Conservation (phyloP, 2,797 vertebrate species). For the Enteromius afrohamiltoni region DNA sequence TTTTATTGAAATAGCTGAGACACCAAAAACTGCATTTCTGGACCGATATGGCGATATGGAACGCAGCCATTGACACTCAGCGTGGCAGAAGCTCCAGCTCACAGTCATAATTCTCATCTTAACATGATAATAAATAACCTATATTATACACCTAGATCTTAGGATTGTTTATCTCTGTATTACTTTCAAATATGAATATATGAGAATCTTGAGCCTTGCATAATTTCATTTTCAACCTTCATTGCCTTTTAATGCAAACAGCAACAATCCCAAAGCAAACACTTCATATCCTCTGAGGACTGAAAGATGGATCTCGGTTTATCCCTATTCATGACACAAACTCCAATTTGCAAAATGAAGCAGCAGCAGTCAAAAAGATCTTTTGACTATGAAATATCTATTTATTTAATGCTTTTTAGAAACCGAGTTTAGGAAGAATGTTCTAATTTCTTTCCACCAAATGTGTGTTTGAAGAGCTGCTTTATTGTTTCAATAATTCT, state of each 20-base stretch:
- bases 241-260: conserved; percentile 26
- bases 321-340: conserved; percentile 2
- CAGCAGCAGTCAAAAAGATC: not conserved
- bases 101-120: not conserved
- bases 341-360: not conserved
- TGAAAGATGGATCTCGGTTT: not conserved
- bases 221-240: conserved; percentile 24
- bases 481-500: conserved; percentile 3
- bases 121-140: conserved; percentile 7
- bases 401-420: not conserved
- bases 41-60: not conserved
- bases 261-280: conserved; percentile 18
- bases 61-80: not conserved
- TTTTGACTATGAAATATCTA: not conserved
- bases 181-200: conserved; percentile 19
- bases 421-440: not conserved
- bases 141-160: not conserved
- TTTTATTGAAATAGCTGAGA: no score
- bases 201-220: not conserved
- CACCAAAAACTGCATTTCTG: not conserved
- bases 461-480: not conserved
- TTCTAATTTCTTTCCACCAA: not conserved
- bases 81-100: not conserved
- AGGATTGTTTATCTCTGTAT: conserved; percentile 18
- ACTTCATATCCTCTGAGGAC: not conserved